Base-by-base conservation (phyloP, 2,888 invertebrate genomes). In the Criorhina ranunculi region DNA sequence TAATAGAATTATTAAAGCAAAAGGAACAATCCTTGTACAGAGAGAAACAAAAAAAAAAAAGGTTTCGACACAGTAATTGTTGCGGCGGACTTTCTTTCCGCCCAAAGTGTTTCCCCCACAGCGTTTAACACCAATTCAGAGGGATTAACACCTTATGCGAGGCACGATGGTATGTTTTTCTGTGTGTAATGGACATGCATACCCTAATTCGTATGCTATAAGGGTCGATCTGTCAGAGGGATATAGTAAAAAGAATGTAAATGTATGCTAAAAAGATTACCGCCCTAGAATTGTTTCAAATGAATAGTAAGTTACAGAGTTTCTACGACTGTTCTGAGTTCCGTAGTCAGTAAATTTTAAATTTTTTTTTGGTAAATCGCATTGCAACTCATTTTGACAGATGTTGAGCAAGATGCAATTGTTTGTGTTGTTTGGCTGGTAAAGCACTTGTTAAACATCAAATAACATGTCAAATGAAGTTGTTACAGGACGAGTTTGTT, bases 251-350 rank as follows among this genome's bases (percentile, higher is more conserved):
- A 85, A 69, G 70, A 85, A 85, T 79, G 83, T 75, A 85, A 85
- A 85, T 85, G 59, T 85, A 85, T 85, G 83, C 75, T 75, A 70
- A 85, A 75, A 49, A 75, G 83, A 85, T 85, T 85, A 85, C 51
- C 57, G 70, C 75, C 83, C 75, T 49, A 67, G 40, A 83, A 72
- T 72, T 11, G 9, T 59, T 31, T 35, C 33, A n/a, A 42, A 31
- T 46, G 57, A 57, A 35, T 44, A 35, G 57, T 24, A 46, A 42
- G 12, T 33, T 44, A 44, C 5, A 9, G 53, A 64, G 64, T 73
- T 73, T 67, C 66, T 76, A 59, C 51, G 12, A 59, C n/a, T 76
- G 66, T 55, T 62, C 35, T 35, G 35, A 3, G 5, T 12, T 44
- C 37, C 40, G 62, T 37, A 69, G 81, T 64, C 24, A 69, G 64